A percentile compares a stretch with the other conserved stretches of the same genome.
phyloP scores from a whole-genome alignment of 2,797 vertebrate species.

The Australoheros facetus region DNA sequence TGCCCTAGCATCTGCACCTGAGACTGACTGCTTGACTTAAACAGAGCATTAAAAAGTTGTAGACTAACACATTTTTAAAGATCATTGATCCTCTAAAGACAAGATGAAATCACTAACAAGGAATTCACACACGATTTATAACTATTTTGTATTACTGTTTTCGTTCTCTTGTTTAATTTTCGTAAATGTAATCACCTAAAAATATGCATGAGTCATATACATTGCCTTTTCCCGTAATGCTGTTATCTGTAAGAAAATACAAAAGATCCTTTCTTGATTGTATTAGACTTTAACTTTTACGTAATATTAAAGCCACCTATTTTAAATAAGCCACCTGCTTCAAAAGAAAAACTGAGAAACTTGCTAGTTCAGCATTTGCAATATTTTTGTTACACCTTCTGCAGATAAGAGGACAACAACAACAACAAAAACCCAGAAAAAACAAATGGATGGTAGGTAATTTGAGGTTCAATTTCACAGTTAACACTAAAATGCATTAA shows the following conservation, averaged over 20 bases:
- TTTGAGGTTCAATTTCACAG: constrained; percentile 76
- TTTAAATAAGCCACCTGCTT: constrained; percentile 58
- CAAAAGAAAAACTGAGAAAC: constrained; percentile 39
- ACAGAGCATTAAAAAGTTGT: neutral
- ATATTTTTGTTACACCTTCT: constrained; percentile 27
- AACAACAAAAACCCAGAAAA: constrained; percentile 3
- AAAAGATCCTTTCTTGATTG: constrained; percentile 27
- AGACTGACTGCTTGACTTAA: neutral
- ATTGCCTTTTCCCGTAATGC: neutral
- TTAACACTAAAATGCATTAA: constrained; percentile 82
- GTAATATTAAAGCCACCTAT: constrained; percentile 22
- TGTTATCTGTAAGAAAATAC: constrained; percentile 23
- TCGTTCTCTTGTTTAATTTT: constrained; percentile 13
- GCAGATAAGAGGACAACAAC: constrained; percentile 30
- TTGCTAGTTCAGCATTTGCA: constrained; percentile 43
- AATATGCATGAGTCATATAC: neutral
- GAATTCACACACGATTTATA: constrained; percentile 10
- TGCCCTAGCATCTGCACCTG: constrained; percentile 54
- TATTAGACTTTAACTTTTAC: neutral
- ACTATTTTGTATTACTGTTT: neutral
- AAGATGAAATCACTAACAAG: neutral
- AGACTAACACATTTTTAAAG: neutral
- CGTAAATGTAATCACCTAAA: neutral
- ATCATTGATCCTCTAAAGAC: constrained; percentile 9
- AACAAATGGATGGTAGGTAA: constrained; percentile 72